Base-by-base conservation (phyloP, 2,888 invertebrate species). In the Mantis religiosa region DNA sequence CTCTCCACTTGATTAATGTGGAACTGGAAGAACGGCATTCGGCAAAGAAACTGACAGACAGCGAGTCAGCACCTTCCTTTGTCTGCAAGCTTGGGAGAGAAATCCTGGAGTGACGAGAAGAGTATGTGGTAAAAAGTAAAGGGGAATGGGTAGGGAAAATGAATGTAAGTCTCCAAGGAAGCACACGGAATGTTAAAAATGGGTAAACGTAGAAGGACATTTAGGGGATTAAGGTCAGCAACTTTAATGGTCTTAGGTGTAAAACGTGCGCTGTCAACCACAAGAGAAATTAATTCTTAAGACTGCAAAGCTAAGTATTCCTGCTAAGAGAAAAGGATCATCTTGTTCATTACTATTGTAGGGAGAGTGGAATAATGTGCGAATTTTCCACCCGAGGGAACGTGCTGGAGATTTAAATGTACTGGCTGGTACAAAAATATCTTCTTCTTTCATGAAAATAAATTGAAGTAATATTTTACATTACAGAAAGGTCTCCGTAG, bases 1-100 rank as follows among this genome's bases (percentile, higher is more conserved):
- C 89, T 89, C 89, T 89, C 82, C 88, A 83, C 88, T 89, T 89
- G 89, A 89, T 89, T 89, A 89, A 88, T 89, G 89, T 87, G 87
- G 85, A 81, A 28, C 82, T 34, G n/a, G 85, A 88, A 34, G 88
- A 85, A 85, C 87, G 82, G 30, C 54, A 34, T 88, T 84, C 84
- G 34, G 82, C 88, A 82, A 47, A 85, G 84, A 82, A 81, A 84
- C 88, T 81, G 83, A 83, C 83, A 84, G 81, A 84, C 71, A 83
- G 71, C 71, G 82, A 88, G 88, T 88, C 88, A 88, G 88, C 88
- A 41, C 88, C 85, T 88, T 85, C 41, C 28, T 47, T 82, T 88
- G 88, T 85, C 85, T 41, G 82, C 25, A 27, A 71, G 85, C 85
- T 6, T 71, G 54, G 54, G 54, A 71, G 54, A 71, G 54, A 71